Base-by-base conservation (phyloP, 2,113 vertebrate genomes). In the Ammodramus savannarum region DNA sequence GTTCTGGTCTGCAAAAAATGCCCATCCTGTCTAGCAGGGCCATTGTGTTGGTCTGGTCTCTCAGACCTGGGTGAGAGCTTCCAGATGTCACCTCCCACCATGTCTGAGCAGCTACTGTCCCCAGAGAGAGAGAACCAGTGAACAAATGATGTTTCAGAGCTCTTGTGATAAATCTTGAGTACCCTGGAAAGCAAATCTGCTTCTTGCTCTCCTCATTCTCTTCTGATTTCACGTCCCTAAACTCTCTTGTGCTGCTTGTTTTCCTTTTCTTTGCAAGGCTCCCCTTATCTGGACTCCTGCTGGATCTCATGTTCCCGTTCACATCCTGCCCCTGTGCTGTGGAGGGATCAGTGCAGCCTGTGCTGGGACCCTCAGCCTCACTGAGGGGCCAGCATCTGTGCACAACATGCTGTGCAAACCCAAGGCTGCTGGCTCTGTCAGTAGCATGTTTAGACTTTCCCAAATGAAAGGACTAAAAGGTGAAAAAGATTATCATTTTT, bases 381-480 rank as follows among this genome's bases (percentile, higher is more conserved):
- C 38, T 4, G 1, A 4, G 0, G 0, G 44, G 26, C 41, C 1
- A 0, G n/a, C 67, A 49, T 41, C 66, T 71, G 34, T 19, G 51
- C 26, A 16, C 55, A 58, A 20, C 1, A 2, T 55, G 69, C 61
- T 61, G 21, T n/a, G 66, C 69, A 51, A 85, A 20, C 31, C 34
- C 57, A 20, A 2, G 41, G 72, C 80, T 75, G 61, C 49, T 43
- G n/a, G 4, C 77, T 54, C 0, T 6, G 31, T 21, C 4, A 0
- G 73, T 74, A 87, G 36, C 38, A 11, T 38, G 21, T 78, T 93
- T 89, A 63, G 21, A 73, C 16, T 57, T 89, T 96, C 62, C 21
- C 39, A 79, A 85, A 72, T 18, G 6, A 54, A 62, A 68, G n/a
- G 58, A 66, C 27, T 75, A 62, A 92, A 57, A 83, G 41, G 31